Percentiles rank a stretch among this genome's conserved stretches.
phyloP scores from a whole-genome alignment of 1,140 invertebrate genomes.

The Drosophila erecta region DNA sequence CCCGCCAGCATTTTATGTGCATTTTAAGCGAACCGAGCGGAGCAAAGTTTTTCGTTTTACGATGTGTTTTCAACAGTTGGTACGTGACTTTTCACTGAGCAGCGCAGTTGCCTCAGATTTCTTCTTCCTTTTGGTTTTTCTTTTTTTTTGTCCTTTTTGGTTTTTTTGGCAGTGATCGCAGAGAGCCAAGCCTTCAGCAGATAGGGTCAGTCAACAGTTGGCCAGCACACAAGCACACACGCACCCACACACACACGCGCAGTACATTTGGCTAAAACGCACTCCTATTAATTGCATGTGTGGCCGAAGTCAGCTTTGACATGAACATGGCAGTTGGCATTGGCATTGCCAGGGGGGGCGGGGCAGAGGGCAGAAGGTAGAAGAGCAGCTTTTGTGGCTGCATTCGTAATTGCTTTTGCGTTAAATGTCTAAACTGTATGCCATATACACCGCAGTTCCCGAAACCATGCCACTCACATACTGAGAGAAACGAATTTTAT shows the following conservation, averaged over 20 bases:
- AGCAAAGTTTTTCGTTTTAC: conserved; percentile 70
- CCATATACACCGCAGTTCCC: conserved; percentile 5
- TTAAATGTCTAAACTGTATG: conserved; percentile 52
- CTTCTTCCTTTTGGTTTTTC: conserved; percentile 3
- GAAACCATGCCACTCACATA: conserved; percentile 1
- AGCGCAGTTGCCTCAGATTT: conserved; percentile 64
- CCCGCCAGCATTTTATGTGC: conserved; percentile 43
- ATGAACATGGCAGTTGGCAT: conserved; percentile 54
- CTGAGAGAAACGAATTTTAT: neutral
- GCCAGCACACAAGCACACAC: conserved; percentile 30
- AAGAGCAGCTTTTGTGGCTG: conserved; percentile 19
- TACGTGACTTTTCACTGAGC: conserved; percentile 78
- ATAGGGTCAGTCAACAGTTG: conserved; percentile 76
- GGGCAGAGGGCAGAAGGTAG: neutral
- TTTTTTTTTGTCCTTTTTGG: too few species aligned
- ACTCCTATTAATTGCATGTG: conserved; percentile 71
- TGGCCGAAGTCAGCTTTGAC: conserved; percentile 51
- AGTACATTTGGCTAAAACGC: conserved; percentile 17
- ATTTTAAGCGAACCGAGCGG: conserved; percentile 61
- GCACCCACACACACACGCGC: conserved; percentile 1
- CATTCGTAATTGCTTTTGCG: conserved; percentile 66
- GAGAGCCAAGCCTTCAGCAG: conserved; percentile 14
- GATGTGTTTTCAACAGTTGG: conserved; percentile 79
- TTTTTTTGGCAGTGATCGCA: conserved; percentile 30
- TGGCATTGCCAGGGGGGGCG: neutral